Percentiles rank a stretch among this genome's conserved stretches.
Conservation (phyloP, 2,113 vertebrate species). For the Tragelaphus strepsiceros region DNA sequence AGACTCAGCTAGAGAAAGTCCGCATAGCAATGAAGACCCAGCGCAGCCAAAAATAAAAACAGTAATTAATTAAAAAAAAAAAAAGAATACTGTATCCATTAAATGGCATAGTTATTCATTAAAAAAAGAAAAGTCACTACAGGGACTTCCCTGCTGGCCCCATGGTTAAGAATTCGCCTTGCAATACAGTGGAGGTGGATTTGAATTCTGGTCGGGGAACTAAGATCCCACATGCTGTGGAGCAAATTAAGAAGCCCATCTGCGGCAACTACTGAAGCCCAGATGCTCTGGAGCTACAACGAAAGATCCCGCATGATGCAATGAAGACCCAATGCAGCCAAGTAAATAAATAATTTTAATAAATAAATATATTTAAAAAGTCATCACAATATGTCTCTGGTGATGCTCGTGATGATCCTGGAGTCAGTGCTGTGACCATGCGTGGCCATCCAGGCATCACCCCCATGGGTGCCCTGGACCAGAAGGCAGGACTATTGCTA, state of each 20-base stretch:
- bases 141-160: not conserved
- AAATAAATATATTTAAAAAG: not conserved
- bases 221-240: not conserved
- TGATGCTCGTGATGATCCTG: not conserved
- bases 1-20: not conserved
- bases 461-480: rapidly evolving
- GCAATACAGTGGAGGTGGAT: not conserved
- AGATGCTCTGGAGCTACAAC: not conserved
- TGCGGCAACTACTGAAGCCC: not conserved
- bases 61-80: not conserved
- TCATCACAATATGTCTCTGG: not conserved
- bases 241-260: not conserved
- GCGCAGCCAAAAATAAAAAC: not conserved
- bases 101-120: not conserved
- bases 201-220: not conserved
- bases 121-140: not conserved
- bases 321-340: not conserved
- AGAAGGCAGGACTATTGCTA: not conserved
- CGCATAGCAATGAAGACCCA: not conserved
- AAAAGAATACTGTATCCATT: not conserved
- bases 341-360: not conserved
- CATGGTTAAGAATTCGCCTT: not conserved
- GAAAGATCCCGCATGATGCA: not conserved
- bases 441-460: not conserved
- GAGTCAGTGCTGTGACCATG: rapidly evolving